Evolutionary conservation across 2,888 invertebrate species (phyloP).

Genomic region (Drosophila kanekoi): DNA sequence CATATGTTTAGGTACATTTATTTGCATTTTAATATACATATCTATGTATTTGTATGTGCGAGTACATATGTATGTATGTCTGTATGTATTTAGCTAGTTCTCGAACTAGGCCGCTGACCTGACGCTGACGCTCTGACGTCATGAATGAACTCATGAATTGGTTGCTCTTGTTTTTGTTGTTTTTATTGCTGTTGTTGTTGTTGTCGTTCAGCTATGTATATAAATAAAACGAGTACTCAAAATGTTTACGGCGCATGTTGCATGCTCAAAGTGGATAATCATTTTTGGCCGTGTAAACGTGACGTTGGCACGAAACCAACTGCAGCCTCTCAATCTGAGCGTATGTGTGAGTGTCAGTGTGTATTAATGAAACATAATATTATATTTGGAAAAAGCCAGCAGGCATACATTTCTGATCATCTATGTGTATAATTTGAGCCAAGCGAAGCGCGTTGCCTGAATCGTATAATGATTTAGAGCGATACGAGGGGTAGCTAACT

Average conservation of each 20-base stretch:
- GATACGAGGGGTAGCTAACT: constrained; percentile 1
- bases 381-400: constrained; percentile 24
- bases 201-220: constrained; percentile 43
- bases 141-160: constrained; percentile 83
- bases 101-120: constrained; percentile 85
- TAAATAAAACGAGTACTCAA: constrained; percentile 55
- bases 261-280: constrained; percentile 53
- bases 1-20: constrained; percentile 6
- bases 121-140: constrained; percentile 83
- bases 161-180: constrained; percentile 40
- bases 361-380: constrained; percentile 39
- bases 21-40: constrained; percentile 4
- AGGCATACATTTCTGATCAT: constrained; percentile 11
- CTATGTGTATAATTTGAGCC: not conserved
- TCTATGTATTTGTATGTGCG: constrained; percentile 1
- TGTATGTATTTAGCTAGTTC: constrained; percentile 39
- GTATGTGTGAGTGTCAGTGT: not conserved
- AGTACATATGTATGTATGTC: constrained; percentile 3
- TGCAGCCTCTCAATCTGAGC: constrained; percentile 23
- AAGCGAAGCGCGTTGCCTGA: constrained; percentile 14
- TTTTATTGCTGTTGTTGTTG: constrained; percentile 25
- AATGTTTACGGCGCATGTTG: constrained; percentile 55
- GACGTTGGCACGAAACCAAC: constrained; percentile 43
- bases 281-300: constrained; percentile 43
- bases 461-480: not conserved